Evolutionary conservation across 2,113 vertebrate species (phyloP).

Genomic region (Ranitomeya variabilis): DNA sequence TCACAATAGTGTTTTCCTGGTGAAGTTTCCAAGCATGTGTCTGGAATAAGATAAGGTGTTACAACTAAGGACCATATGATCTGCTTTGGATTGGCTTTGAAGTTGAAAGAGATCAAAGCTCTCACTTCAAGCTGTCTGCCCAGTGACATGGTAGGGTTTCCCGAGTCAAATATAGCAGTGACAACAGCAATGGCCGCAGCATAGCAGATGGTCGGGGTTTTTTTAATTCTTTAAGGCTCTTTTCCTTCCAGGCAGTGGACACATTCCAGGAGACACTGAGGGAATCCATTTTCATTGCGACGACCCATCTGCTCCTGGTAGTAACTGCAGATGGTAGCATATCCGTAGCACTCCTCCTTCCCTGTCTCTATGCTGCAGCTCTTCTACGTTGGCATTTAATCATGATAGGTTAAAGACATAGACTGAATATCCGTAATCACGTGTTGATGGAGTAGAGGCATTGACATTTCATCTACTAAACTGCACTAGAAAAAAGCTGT

Average conservation of each 20-base stretch:
- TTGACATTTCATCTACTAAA: background rate
- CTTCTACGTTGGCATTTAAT: background rate
- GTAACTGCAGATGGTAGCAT: conserved; percentile 39
- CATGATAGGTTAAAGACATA: background rate
- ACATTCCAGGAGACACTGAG: conserved; percentile 53
- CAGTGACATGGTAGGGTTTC: conserved; percentile 43
- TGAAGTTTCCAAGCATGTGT: background rate
- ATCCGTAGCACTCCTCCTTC: background rate
- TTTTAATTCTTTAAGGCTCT: conserved; percentile 50
- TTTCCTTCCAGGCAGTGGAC: conserved; percentile 46
- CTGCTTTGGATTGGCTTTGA: conserved; percentile 32
- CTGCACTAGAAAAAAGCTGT: background rate
- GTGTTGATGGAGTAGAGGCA: background rate
- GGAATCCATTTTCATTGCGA: conserved; percentile 52
- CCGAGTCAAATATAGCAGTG: conserved; percentile 40
- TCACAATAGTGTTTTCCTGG: background rate
- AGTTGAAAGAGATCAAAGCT: conserved; percentile 30
- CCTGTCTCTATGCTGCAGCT: background rate
- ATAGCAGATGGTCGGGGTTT: conserved; percentile 38
- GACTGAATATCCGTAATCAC: background rate
- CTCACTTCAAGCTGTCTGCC: conserved; percentile 12
- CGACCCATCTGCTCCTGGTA: conserved; percentile 46
- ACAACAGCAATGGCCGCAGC: conserved; percentile 1
- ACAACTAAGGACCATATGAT: background rate
- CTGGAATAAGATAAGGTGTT: background rate